These are phyloP conservation scores for Epinephelus fuscoguttatus DNA, from an alignment of 2,113 vertebrate species.

Conservation along the genomic window DNA sequence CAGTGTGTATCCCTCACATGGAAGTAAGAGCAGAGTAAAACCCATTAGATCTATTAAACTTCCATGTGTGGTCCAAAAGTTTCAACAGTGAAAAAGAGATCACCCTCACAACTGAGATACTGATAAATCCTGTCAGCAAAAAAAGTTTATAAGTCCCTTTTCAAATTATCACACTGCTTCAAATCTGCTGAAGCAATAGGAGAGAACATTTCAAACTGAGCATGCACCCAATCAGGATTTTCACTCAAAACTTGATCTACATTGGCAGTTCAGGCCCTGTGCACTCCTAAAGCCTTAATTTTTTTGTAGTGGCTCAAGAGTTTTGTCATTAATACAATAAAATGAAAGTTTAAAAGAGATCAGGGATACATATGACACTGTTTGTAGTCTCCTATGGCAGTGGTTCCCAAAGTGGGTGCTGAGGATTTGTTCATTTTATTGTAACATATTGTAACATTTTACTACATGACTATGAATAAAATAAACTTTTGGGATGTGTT, in stretches of 20 bases:
- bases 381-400: not conserved
- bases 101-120: not conserved
- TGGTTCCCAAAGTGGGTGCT: not conserved
- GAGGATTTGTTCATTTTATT: not conserved
- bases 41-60: not conserved
- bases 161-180: not conserved
- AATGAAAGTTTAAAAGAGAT: not conserved
- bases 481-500: no score
- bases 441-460: not conserved
- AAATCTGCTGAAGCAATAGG: not conserved
- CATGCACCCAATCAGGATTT: not conserved
- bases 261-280: not conserved
- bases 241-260: not conserved
- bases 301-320: not conserved
- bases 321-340: not conserved
- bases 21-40: not conserved
- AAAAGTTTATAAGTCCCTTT: not conserved
- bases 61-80: not conserved
- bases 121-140: not conserved
- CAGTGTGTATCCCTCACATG: not conserved
- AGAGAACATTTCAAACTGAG: not conserved
- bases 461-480: not conserved
- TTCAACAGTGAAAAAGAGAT: not conserved
- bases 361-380: not conserved
- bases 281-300: not conserved